Evolutionary conservation across 2,113 vertebrate species (phyloP).

Genomic region (Daboia siamensis): DNA sequence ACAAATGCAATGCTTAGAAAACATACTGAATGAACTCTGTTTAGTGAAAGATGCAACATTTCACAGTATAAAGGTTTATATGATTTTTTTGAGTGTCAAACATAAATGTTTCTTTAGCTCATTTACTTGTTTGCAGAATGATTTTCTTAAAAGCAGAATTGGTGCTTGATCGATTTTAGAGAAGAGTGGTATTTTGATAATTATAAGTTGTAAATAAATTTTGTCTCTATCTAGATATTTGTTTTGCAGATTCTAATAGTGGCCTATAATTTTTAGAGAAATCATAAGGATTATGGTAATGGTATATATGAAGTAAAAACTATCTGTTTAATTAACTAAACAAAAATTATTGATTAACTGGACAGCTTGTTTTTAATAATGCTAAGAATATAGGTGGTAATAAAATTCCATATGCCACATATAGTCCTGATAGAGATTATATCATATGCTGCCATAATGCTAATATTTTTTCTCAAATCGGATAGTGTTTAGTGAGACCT

Average conservation of each 20-base stretch:
- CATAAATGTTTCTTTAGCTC: not conserved
- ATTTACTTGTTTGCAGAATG: not conserved
- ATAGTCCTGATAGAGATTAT: not conserved
- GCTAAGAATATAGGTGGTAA: not conserved
- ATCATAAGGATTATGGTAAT: not conserved
- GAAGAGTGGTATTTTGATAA: not conserved
- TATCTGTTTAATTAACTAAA: not conserved
- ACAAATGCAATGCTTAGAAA: not conserved
- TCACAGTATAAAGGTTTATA: not conserved
- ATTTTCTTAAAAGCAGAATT: not conserved
- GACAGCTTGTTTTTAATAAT: not conserved
- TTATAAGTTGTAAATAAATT: not conserved
- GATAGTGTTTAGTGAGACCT: not conserved
- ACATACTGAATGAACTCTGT: not conserved
- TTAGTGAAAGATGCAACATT: not conserved
- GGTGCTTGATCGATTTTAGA: not conserved
- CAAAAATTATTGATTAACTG: not conserved
- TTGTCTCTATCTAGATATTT: not conserved
- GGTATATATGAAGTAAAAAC: not conserved
- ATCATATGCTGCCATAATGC: not conserved
- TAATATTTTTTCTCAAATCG: not conserved
- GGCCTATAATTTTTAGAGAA: not conserved
- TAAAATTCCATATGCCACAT: not conserved
- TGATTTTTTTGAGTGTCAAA: not conserved
- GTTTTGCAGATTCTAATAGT: not conserved